phyloP scores from a whole-genome alignment of 1,140 invertebrate species.

The Hylaeus anthracinus region DNA sequence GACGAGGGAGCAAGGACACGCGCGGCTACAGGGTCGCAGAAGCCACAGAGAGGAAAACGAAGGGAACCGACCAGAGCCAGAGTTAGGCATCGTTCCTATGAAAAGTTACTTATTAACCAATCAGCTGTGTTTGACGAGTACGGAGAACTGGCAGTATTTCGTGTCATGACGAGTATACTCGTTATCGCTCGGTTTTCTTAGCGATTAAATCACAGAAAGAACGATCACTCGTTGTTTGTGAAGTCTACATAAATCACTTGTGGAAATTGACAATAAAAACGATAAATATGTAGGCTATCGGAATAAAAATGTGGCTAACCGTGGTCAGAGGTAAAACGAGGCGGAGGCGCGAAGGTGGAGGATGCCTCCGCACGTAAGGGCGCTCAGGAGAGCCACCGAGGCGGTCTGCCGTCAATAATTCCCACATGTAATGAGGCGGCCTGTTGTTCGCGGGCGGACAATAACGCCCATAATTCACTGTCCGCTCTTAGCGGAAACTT shows the following conservation, averaged over 20 bases:
- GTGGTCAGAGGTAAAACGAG: constrained; percentile 17
- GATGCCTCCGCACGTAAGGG: constrained; percentile 18
- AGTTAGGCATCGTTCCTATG: too few relatives aligned
- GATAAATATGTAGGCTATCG: too few relatives aligned
- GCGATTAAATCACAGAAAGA: too few relatives aligned
- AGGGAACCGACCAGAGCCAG: constrained; percentile 15
- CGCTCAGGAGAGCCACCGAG: constrained; percentile 50
- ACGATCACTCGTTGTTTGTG: too few relatives aligned
- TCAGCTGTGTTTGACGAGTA: too few relatives aligned
- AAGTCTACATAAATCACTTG: too few relatives aligned
- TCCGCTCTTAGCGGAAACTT: constrained; percentile 58
- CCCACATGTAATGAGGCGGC: constrained; percentile 67
- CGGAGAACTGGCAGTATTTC: too few relatives aligned
- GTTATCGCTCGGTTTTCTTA: too few relatives aligned
- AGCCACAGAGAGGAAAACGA: constrained; percentile 9
- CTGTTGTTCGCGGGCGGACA: constrained; percentile 72
- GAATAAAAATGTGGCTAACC: too few relatives aligned
- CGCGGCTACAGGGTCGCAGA: neutral
- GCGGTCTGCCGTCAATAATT: constrained; percentile 70
- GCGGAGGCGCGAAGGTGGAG: constrained; percentile 31
- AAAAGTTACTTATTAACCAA: too few relatives aligned
- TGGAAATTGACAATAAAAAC: too few relatives aligned
- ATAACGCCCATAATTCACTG: constrained; percentile 75
- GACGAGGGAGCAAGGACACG: neutral
- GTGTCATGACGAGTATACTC: too few relatives aligned